These are phyloP conservation scores for Neosilurus hyrtlii DNA, from an alignment of 2,797 vertebrate species.

Conservation along the genomic window DNA sequence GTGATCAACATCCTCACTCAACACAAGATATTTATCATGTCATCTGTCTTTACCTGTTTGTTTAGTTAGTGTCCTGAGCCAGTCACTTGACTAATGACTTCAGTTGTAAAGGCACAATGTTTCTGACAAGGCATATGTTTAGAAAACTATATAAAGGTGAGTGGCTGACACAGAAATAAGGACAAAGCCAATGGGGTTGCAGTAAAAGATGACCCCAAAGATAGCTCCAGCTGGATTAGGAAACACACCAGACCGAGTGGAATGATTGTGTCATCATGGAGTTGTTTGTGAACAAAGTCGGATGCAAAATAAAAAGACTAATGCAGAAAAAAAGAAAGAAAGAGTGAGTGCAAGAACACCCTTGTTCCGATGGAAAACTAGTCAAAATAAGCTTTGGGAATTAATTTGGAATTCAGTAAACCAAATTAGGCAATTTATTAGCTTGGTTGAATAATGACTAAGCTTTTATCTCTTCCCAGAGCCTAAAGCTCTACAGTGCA, in stretches of 20 bases:
- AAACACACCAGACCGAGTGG: constrained; percentile 38
- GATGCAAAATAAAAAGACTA: not conserved
- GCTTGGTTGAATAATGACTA: not conserved
- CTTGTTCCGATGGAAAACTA: not conserved
- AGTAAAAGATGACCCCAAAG: constrained; percentile 36
- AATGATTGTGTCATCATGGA: constrained; percentile 34
- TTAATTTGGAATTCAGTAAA: not conserved
- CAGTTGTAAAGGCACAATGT: constrained; percentile 8
- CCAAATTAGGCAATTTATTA: not conserved
- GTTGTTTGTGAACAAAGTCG: constrained; percentile 42
- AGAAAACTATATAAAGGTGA: constrained; percentile 34
- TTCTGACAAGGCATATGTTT: constrained; percentile 11
- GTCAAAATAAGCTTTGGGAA: not conserved
- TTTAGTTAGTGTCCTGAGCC: constrained; percentile 11
- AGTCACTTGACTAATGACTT: not conserved
- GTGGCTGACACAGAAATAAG: constrained; percentile 38
- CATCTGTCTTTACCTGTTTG: constrained; percentile 13
- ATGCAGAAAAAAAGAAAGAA: not conserved
- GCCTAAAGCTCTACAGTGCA: not conserved
- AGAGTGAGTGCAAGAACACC: not conserved
- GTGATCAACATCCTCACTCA: not conserved
- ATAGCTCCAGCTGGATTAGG: constrained; percentile 40
- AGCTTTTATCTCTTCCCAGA: not conserved
- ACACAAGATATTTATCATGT: not conserved
- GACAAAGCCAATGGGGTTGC: constrained; percentile 28